Conservation (phyloP, 2,888 invertebrate species). For the Melieria omissa region DNA sequence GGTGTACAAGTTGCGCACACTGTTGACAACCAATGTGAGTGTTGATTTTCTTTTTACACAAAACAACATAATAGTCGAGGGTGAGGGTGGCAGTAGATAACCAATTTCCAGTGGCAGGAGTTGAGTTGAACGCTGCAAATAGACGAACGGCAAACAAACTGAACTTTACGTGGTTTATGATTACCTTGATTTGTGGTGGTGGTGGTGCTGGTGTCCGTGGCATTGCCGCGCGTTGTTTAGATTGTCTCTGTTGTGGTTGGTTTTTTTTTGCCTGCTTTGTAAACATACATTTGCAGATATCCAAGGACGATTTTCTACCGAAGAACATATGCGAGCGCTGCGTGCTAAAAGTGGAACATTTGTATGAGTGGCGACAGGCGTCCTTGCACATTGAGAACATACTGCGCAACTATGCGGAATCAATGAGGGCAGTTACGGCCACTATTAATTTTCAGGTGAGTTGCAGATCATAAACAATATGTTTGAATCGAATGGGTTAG, state of each 20-base stretch:
- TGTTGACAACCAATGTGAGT: conserved; percentile 76
- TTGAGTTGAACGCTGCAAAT: no score
- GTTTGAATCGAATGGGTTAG: no score
- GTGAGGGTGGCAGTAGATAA: no score
- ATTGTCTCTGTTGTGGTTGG: not conserved
- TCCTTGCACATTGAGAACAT: conserved; percentile 76
- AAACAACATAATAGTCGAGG: no score
- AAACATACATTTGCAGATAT: conserved; percentile 68
- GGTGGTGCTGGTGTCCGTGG: no score
- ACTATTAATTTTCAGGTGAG: conserved; percentile 76
- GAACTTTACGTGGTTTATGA: no score
- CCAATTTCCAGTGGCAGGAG: no score
- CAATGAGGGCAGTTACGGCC: conserved; percentile 75
- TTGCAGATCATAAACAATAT: conserved; percentile 1
- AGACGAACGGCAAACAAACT: no score
- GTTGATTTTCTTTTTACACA: not conserved
- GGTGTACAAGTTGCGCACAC: conserved; percentile 76
- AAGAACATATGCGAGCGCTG: conserved; percentile 79
- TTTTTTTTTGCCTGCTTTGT: not conserved
- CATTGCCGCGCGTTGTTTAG: no score
- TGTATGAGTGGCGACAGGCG: conserved; percentile 77
- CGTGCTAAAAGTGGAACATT: conserved; percentile 74
- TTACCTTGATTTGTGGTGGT: no score
- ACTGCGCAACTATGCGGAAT: conserved; percentile 76
- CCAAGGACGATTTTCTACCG: conserved; percentile 77